phyloP scores from a whole-genome alignment of 1,140 invertebrate genomes.

The Yoshiicerus persimilis region DNA sequence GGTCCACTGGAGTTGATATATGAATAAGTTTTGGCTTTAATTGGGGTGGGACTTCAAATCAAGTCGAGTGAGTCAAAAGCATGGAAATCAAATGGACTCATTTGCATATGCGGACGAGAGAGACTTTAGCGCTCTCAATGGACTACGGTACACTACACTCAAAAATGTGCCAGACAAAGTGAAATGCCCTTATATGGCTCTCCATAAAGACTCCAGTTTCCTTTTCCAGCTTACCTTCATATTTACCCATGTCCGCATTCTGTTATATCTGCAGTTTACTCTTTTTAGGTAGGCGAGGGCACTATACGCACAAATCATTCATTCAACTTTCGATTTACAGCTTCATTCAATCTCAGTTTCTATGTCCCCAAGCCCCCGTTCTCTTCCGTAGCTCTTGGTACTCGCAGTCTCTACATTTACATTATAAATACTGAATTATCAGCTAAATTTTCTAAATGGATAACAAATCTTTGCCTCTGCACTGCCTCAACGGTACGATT shows the following conservation, averaged over 20 bases:
- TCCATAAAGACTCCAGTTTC: neutral
- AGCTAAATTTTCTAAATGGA: too few relatives aligned
- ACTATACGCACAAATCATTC: neutral
- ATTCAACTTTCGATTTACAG: neutral
- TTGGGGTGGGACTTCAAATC: constrained; percentile 16
- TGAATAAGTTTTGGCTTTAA: constrained; percentile 13
- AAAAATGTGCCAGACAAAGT: constrained; percentile 12
- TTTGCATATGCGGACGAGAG: constrained; percentile 8
- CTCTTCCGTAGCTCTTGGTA: neutral
- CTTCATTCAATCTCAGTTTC: neutral
- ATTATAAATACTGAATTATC: neutral
- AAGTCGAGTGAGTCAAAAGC: neutral
- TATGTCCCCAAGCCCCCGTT: neutral
- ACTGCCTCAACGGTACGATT: too few relatives aligned
- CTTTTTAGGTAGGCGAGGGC: neutral
- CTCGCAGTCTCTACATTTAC: neutral
- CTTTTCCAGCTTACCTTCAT: neutral
- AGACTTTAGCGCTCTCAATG: neutral
- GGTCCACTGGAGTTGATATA: constrained; percentile 11
- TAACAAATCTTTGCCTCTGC: too few relatives aligned
- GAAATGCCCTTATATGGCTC: constrained; percentile 7
- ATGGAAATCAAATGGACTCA: neutral
- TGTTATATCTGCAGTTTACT: neutral
- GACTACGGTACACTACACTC: neutral
- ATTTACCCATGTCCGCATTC: neutral